Base-by-base conservation (phyloP, 30 jellyfish, hydroid and myxozoan species). In the Cassiopea xamachana region DNA sequence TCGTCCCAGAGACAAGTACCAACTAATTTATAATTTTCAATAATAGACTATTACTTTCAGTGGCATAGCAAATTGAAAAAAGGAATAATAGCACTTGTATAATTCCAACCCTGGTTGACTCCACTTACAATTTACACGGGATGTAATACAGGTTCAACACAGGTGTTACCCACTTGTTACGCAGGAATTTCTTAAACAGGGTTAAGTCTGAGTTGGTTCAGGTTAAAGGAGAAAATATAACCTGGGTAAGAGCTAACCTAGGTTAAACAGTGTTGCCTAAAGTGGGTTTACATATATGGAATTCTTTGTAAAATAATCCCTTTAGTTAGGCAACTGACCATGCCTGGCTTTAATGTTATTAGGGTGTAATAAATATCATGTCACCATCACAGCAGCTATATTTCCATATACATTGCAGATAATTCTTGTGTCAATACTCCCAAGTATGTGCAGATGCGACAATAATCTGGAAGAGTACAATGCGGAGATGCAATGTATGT, bases 1-100 rank as follows among this genome's bases (percentile, higher is more conserved):
- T 74, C 83, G 12, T 10, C 83, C 83, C 83, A 74, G 60, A 68
- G 77, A 68, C 44, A 68, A 7, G 77, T 16, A 68, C 4, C 44
- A 68, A 7, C 46, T 68, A 6, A 18, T 68, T 4, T 18, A 5
- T 68, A 4, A 68, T 6, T 68, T 68, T 68, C 77, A 18, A 68
- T 68, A 18, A 27, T 27, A 27, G 39, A 27, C 39, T 27, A 27
- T 27, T 27, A 27, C 39, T 27, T 27, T 27, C 39, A 68, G 13
- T 18, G 69, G 14, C 77, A 68, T 7, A 10, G 44, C 3, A 14
- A 8, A 4, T 6, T 8, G 77, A 10, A 68, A 7, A 18, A 44
- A 68, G n/a, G 13, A 18, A 44, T 7, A 8, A 68, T 44, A 3
- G n/a, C 44, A 44, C 13, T 68, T 68, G 77, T 7, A 68, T 16